phyloP scores from a whole-genome alignment of 2,888 invertebrate species.

The Hemithea aestivaria region DNA sequence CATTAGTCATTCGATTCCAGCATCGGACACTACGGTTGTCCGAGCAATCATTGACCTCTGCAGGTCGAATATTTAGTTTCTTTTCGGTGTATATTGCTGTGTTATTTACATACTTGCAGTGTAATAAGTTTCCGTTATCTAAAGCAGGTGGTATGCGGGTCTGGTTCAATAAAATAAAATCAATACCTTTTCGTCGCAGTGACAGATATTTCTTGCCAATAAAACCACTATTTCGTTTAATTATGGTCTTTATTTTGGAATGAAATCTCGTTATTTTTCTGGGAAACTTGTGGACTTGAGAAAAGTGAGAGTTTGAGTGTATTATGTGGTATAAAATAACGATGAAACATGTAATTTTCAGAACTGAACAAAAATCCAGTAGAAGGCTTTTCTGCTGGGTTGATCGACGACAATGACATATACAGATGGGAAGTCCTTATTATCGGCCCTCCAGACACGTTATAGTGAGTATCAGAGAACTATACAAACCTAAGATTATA shows the following conservation, averaged over 20 bases:
- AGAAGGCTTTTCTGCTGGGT: slow-evolving; percentile 99
- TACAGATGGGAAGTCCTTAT: slow-evolving; percentile 99
- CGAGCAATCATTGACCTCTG: slow-evolving; percentile 75
- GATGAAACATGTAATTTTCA: slow-evolving; percentile 71
- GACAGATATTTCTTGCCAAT: slow-evolving; percentile 60
- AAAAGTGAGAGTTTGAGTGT: slow-evolving; percentile 4
- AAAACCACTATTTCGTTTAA: slow-evolving; percentile 46
- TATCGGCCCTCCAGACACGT: slow-evolving; percentile 99
- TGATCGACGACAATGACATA: slow-evolving; percentile 99
- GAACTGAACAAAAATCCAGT: slow-evolving; percentile 99
- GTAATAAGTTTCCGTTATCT: slow-evolving; percentile 8
- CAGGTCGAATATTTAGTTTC: slow-evolving; percentile 67
- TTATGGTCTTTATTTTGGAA: slow-evolving; percentile 48
- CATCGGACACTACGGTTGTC: slow-evolving; percentile 54
- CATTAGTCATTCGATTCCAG: slow-evolving; percentile 47
- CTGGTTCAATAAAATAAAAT: slow-evolving; percentile 50
- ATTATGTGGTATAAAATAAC: background rate
- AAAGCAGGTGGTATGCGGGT: slow-evolving; percentile 14
- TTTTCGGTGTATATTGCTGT: slow-evolving; percentile 35
- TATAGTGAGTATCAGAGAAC: slow-evolving; percentile 89
- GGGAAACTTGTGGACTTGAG: slow-evolving; percentile 1
- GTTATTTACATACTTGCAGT: slow-evolving; percentile 6
- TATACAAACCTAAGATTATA: slow-evolving; percentile 8
- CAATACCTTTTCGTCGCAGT: slow-evolving; percentile 58
- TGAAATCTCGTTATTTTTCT: slow-evolving; percentile 40